Percentiles rank a stretch among this genome's conserved stretches.
These are phyloP conservation scores for Potamilus streckersoni DNA, from an alignment of 1,140 invertebrate species.

Conservation along the genomic window DNA sequence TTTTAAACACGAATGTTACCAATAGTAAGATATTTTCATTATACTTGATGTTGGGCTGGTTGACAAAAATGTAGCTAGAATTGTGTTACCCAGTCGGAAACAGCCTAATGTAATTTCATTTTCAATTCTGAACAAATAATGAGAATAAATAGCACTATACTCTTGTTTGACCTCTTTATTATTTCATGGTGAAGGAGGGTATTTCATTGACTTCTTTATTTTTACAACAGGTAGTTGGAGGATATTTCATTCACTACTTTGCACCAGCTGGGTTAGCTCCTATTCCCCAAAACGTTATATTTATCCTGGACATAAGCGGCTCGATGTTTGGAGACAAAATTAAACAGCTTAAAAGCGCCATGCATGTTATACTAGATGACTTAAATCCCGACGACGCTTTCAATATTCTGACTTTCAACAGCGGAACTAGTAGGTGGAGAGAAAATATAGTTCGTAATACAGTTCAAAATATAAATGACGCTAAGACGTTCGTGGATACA, in stretches of 20 bases:
- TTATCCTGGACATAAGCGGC: slow-evolving; percentile 78
- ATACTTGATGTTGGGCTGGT: too few relatives aligned
- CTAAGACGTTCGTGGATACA: slow-evolving; percentile 30
- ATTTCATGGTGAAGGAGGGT: too few relatives aligned
- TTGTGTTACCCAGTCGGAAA: too few relatives aligned
- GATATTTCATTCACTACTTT: slow-evolving; percentile 84
- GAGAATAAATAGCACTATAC: too few relatives aligned
- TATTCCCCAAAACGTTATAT: slow-evolving; percentile 77
- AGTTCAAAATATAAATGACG: slow-evolving; percentile 19
- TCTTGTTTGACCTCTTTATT: not conserved
- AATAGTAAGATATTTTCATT: too few relatives aligned
- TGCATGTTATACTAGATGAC: slow-evolving; percentile 75
- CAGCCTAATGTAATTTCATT: too few relatives aligned
- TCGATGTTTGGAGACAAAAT: slow-evolving; percentile 75
- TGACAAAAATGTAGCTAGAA: too few relatives aligned
- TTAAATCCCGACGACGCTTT: slow-evolving; percentile 75
- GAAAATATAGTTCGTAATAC: slow-evolving; percentile 29
- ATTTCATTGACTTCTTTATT: not conserved
- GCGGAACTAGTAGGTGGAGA: slow-evolving; percentile 53
- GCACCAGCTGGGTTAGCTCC: slow-evolving; percentile 72
- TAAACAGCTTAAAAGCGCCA: slow-evolving; percentile 76
- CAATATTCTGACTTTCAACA: slow-evolving; percentile 75
- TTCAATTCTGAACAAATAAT: too few relatives aligned
- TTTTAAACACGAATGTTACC: too few relatives aligned
- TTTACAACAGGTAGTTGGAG: slow-evolving; percentile 74